Evolutionary conservation across 2,797 vertebrate genomes (phyloP).

Genomic region (Hozukius guyotensis): DNA sequence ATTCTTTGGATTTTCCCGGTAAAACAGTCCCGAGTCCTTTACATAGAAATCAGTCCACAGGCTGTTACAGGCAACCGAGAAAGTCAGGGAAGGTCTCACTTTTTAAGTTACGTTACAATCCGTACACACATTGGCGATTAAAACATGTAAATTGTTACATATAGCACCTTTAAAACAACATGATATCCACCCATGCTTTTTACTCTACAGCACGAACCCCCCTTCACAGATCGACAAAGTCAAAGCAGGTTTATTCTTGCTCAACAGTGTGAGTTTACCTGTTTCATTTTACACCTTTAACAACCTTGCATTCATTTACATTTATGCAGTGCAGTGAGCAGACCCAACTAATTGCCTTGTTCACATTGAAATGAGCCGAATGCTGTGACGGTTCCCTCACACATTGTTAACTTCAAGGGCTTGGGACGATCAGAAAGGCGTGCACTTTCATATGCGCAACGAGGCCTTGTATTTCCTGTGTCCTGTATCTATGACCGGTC

Average conservation of each 20-base stretch:
- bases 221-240: neutral
- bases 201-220: neutral
- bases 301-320: neutral
- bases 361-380: conserved; percentile 16
- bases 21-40: too few species aligned
- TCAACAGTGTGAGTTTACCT: neutral
- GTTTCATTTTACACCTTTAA: neutral
- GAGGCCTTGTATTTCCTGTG: neutral
- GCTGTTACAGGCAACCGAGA: too few species aligned
- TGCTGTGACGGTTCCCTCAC: neutral
- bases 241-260: neutral
- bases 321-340: neutral
- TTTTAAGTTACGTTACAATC: too few species aligned
- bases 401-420: neutral
- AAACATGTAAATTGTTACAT: too few species aligned
- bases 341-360: neutral
- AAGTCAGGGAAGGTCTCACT: too few species aligned
- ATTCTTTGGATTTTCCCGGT: too few species aligned
- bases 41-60: too few species aligned
- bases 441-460: neutral
- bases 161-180: neutral
- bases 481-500: neutral
- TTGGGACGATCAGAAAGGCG: neutral
- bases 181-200: neutral
- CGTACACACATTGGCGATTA: too few species aligned